Conservation (phyloP, 1,140 invertebrate genomes). For the Teleopsis dalmanni region DNA sequence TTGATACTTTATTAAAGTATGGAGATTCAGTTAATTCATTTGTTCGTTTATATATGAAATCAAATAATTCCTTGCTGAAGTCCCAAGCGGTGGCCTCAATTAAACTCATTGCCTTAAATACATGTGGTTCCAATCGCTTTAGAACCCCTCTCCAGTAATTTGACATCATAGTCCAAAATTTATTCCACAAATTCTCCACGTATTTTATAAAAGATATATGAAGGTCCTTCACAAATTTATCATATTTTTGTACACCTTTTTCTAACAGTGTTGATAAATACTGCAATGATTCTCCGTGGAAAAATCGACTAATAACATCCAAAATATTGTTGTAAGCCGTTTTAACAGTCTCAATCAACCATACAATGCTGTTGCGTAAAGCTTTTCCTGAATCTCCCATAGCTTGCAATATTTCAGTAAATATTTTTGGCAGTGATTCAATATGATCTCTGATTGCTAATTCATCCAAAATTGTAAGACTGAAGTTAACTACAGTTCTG, state of each 20-base stretch:
- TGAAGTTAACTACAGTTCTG: slow-evolving; percentile 63
- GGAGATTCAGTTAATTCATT: slow-evolving; percentile 70
- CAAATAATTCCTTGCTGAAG: slow-evolving; percentile 62
- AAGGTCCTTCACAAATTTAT: slow-evolving; percentile 66
- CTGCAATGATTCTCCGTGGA: slow-evolving; percentile 64
- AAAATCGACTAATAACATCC: slow-evolving; percentile 56
- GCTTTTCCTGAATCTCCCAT: slow-evolving; percentile 75
- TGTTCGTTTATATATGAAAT: slow-evolving; percentile 70
- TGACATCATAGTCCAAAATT: slow-evolving; percentile 51
- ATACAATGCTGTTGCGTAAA: slow-evolving; percentile 63
- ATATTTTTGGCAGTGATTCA: slow-evolving; percentile 65
- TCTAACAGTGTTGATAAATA: slow-evolving; percentile 60
- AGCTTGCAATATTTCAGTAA: slow-evolving; percentile 72
- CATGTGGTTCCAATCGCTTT: slow-evolving; percentile 64
- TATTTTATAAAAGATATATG: slow-evolving; percentile 69
- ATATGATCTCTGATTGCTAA: slow-evolving; percentile 69
- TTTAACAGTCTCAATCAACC: slow-evolving; percentile 67
- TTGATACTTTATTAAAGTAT: slow-evolving; percentile 68
- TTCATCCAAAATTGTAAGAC: slow-evolving; percentile 63
- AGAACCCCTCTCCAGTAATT: slow-evolving; percentile 64
- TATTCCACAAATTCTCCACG: slow-evolving; percentile 63
- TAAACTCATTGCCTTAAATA: slow-evolving; percentile 67
- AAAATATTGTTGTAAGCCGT: slow-evolving; percentile 60
- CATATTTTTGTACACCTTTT: slow-evolving; percentile 63
- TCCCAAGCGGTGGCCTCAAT: slow-evolving; percentile 64